phyloP scores from a whole-genome alignment of 2,888 invertebrate species.

The Amitus sp. region DNA sequence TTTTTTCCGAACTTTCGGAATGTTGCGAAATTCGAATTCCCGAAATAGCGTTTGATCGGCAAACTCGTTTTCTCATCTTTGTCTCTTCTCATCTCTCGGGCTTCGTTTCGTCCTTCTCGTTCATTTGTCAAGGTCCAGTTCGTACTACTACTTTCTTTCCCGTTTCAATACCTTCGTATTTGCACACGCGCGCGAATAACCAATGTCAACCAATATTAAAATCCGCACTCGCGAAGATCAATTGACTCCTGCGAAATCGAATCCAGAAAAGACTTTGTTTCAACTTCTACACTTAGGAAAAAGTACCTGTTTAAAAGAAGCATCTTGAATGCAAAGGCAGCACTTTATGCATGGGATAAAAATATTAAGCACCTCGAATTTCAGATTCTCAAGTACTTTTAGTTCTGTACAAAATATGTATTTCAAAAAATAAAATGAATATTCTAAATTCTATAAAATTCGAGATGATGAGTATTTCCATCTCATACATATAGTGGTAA shows the following conservation, averaged over 20 bases:
- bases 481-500: too few species aligned
- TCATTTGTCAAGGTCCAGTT: constrained; percentile 11
- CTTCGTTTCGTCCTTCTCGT: background rate
- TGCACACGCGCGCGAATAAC: constrained; percentile 6
- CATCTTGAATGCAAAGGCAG: too few species aligned
- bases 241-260: constrained; percentile 10
- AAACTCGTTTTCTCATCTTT: background rate
- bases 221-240: constrained; percentile 16
- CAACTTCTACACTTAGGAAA: too few species aligned
- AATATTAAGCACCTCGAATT: too few species aligned
- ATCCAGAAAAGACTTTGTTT: too few species aligned
- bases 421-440: too few species aligned
- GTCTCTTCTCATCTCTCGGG: background rate
- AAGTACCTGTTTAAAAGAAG: too few species aligned
- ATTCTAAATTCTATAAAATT: too few species aligned
- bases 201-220: constrained; percentile 7
- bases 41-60: background rate
- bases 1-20: background rate
- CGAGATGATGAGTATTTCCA: too few species aligned
- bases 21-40: background rate
- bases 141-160: constrained; percentile 9
- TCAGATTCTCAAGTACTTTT: too few species aligned
- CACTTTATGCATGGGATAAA: too few species aligned
- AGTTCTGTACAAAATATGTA: too few species aligned
- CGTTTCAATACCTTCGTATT: constrained; percentile 9